A percentile compares a stretch with the other conserved stretches of the same genome.
These are phyloP conservation scores for Chaetodon trifascialis DNA, from an alignment of 2,113 vertebrate species.

Conservation along the genomic window DNA sequence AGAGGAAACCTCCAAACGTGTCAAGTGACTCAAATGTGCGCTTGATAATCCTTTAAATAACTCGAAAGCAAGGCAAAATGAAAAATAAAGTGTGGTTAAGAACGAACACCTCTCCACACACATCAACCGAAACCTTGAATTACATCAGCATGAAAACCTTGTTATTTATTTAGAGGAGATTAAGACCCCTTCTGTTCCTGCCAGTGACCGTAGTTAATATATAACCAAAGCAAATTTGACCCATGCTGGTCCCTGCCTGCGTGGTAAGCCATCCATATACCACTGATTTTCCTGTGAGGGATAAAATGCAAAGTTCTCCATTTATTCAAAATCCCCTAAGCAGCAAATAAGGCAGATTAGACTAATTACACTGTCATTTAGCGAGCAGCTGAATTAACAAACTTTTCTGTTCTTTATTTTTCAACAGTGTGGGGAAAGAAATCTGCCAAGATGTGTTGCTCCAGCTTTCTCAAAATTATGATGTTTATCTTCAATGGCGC, in stretches of 20 bases:
- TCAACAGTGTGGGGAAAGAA: conserved; percentile 36
- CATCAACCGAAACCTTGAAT: conserved; percentile 36
- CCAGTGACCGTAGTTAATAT: conserved; percentile 66
- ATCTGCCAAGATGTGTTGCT: conserved; percentile 83
- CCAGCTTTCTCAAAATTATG: conserved; percentile 84
- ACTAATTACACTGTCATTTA: neutral
- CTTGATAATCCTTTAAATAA: neutral
- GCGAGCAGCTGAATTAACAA: conserved; percentile 3
- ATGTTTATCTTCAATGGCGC: conserved; percentile 88
- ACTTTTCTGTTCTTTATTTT: neutral
- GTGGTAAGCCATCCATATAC: neutral
- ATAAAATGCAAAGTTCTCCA: neutral
- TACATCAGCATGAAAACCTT: conserved; percentile 11
- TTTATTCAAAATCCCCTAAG: neutral
- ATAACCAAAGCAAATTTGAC: conserved; percentile 59
- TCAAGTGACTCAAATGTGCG: neutral
- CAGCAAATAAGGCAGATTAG: neutral
- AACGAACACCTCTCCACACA: neutral
- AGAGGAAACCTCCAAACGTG: neutral
- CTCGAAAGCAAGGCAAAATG: neutral
- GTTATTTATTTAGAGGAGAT: conserved; percentile 21
- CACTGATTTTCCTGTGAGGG: neutral
- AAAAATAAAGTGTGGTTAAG: neutral
- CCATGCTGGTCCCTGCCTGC: neutral
- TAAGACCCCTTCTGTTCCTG: conserved; percentile 16